These are phyloP conservation scores for Phyllotis vaccarum DNA, from an alignment of 2,797 vertebrate genomes.

Conservation along the genomic window DNA sequence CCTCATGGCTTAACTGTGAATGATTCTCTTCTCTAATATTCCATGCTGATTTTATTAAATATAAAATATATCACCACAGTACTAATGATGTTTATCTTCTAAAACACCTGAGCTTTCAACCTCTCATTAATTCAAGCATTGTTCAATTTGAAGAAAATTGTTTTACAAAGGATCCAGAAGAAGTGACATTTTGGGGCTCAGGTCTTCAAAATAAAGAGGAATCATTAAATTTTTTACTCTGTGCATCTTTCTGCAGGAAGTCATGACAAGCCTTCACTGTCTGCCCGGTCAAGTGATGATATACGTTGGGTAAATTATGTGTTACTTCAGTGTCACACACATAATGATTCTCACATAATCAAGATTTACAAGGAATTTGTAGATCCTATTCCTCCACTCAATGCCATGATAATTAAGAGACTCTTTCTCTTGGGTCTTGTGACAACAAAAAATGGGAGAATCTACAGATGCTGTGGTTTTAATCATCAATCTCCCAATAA, in stretches of 20 bases:
- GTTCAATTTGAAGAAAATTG: background rate
- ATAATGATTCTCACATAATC: background rate
- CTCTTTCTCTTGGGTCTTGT: background rate
- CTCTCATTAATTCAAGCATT: background rate
- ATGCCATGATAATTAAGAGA: no score
- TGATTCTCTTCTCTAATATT: no score
- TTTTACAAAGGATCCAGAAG: background rate
- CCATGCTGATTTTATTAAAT: no score
- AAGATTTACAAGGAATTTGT: background rate
- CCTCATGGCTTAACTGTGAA: no score
- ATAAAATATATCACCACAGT: no score
- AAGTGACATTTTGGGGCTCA: background rate
- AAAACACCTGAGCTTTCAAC: background rate
- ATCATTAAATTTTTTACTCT: rapidly evolving
- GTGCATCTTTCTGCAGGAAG: background rate
- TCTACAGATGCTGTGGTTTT: background rate
- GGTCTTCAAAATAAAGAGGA: rapidly evolving
- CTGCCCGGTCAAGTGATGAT: background rate
- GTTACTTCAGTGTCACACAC: background rate
- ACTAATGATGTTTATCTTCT: background rate
- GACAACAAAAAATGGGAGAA: background rate
- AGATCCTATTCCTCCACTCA: background rate
- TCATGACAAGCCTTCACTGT: background rate
- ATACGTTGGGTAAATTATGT: background rate
- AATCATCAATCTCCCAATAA: background rate